Conservation (phyloP, 92 coral and sea anemone species). For the Pocillopora meandrina region DNA sequence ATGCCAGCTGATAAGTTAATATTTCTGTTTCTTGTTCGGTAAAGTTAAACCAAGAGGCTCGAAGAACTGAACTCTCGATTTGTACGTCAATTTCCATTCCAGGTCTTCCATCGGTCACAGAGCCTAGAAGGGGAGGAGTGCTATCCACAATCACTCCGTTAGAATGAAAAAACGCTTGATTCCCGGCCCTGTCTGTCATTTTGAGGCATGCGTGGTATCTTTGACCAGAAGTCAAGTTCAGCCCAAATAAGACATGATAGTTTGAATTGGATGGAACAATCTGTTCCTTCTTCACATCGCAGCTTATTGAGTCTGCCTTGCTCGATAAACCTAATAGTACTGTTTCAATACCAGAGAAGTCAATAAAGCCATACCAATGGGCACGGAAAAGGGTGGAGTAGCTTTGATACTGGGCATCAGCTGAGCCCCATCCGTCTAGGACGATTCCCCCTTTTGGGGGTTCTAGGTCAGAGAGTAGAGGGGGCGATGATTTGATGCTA, state of each 20-base stretch:
- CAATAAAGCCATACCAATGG: conserved; percentile 88
- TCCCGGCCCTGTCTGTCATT: conserved; percentile 83
- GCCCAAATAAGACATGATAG: conserved; percentile 70
- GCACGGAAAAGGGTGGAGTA: conserved; percentile 77
- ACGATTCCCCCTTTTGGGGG: conserved; percentile 76
- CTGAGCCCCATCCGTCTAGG: conserved; percentile 91
- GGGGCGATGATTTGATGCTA: conserved; percentile 31
- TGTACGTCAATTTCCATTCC: conserved; percentile 62
- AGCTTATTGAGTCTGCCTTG: conserved; percentile 34
- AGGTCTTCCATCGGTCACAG: conserved; percentile 75
- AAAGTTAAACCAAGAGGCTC: conserved; percentile 87
- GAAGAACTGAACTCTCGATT: conserved; percentile 75
- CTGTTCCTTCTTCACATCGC: conserved; percentile 69
- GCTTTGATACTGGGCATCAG: conserved; percentile 80
- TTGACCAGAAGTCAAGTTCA: conserved; percentile 73
- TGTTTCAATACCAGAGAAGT: conserved; percentile 73
- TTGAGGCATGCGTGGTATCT: conserved; percentile 76
- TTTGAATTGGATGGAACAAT: conserved; percentile 51
- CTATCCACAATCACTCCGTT: conserved; percentile 80
- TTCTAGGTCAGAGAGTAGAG: conserved; percentile 60
- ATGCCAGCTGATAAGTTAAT: conserved; percentile 78
- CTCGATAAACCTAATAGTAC: conserved; percentile 80
- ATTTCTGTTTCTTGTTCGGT: conserved; percentile 81
- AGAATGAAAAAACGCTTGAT: conserved; percentile 72
- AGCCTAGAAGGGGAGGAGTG: conserved; percentile 78